Percentiles rank a stretch among this genome's conserved stretches.
Evolutionary conservation across 2,113 vertebrate genomes (phyloP).

Genomic region (Eurypyga helias): DNA sequence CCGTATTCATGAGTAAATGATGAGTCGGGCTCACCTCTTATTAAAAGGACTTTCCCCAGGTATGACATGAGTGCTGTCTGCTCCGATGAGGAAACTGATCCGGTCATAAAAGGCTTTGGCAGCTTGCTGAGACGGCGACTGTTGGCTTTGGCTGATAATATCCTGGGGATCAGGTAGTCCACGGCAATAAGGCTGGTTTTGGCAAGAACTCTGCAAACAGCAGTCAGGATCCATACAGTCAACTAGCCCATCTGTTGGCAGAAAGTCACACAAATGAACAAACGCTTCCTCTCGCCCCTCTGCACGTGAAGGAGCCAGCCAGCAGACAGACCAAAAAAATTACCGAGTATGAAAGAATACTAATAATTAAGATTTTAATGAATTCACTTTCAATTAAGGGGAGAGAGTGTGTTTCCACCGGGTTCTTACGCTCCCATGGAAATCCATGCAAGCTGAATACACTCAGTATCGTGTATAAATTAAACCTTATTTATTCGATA

Average conservation of each 20-base stretch:
- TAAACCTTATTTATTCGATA: neutral
- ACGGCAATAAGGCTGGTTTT: slow-evolving; percentile 91
- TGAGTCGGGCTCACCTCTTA: slow-evolving; percentile 86
- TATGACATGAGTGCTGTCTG: slow-evolving; percentile 91
- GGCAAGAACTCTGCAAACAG: slow-evolving; percentile 93
- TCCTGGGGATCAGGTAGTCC: slow-evolving; percentile 91
- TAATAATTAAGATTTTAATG: slow-evolving; percentile 19
- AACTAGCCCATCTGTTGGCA: slow-evolving; percentile 89
- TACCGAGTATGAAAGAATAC: neutral
- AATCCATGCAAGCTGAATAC: neutral
- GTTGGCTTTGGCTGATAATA: slow-evolving; percentile 85
- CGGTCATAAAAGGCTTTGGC: slow-evolving; percentile 94
- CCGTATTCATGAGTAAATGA: neutral
- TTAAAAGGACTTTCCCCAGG: slow-evolving; percentile 94
- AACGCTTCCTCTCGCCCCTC: slow-evolving; percentile 17
- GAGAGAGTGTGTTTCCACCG: neutral
- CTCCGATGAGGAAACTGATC: slow-evolving; percentile 89
- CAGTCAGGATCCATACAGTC: slow-evolving; percentile 99
- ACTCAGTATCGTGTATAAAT: neutral
- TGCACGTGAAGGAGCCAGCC: neutral
- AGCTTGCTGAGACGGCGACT: slow-evolving; percentile 85
- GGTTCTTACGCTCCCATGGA: neutral
- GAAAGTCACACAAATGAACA: slow-evolving; percentile 67
- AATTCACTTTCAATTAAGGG: neutral
- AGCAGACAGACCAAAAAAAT: neutral